Evolutionary conservation across 1,140 invertebrate species (phyloP).

Genomic region (Drosophila insularis): DNA sequence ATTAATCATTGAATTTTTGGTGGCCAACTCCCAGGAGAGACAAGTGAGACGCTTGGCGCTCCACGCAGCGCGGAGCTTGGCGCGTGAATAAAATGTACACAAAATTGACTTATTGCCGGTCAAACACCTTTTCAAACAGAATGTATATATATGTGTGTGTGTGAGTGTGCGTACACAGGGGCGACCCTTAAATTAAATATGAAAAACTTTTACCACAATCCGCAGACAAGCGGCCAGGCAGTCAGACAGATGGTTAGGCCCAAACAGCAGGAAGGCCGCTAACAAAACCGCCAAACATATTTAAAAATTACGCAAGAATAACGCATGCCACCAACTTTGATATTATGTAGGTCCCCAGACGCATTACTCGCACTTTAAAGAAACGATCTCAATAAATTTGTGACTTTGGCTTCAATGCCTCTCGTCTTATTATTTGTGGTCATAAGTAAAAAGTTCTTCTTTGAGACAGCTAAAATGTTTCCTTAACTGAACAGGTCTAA

Average conservation of each 20-base stretch:
- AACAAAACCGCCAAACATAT: conserved; percentile 54
- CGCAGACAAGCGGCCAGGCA: background rate
- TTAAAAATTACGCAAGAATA: conserved; percentile 69
- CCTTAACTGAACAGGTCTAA: too few relatives aligned
- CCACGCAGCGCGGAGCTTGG: conserved; percentile 12
- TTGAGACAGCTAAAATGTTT: too few relatives aligned
- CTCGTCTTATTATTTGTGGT: conserved; percentile 20
- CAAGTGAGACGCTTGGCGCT: conserved; percentile 31
- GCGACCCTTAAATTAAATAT: conserved; percentile 70
- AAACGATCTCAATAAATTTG: conserved; percentile 48
- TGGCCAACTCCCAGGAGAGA: conserved; percentile 70
- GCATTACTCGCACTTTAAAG: background rate
- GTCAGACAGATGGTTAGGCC: background rate
- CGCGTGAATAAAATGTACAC: conserved; percentile 75
- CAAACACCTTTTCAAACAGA: conserved; percentile 74
- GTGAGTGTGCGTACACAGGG: conserved; percentile 31
- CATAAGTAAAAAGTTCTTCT: background rate
- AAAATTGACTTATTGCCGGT: conserved; percentile 81
- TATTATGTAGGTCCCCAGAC: conserved; percentile 47
- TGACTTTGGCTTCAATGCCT: conserved; percentile 32
- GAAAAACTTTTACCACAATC: conserved; percentile 64
- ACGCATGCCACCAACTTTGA: conserved; percentile 57
- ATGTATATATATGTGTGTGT: conserved; percentile 46
- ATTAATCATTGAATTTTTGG: conserved; percentile 81
- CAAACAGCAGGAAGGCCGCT: conserved; percentile 18